Percentiles rank a stretch among this genome's conserved stretches.
phyloP scores from a whole-genome alignment of 1,140 invertebrate genomes.

The Eriocheir sinensis region DNA sequence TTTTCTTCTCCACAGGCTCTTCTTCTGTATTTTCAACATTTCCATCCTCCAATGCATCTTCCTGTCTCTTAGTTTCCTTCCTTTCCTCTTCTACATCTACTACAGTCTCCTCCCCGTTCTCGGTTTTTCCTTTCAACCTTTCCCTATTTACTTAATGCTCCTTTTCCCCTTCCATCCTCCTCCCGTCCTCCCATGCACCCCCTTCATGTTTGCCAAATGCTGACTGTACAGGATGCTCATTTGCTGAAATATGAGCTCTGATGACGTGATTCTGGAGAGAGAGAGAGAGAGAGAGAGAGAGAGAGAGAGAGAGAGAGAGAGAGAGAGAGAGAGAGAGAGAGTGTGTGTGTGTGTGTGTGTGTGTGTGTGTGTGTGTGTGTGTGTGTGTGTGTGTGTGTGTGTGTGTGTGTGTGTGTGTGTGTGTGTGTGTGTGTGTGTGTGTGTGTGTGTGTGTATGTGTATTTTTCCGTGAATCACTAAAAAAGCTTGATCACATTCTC shows the following conservation, averaged over 20 bases:
- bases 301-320: not conserved
- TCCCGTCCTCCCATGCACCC: not conserved
- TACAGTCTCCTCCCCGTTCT: too few species aligned
- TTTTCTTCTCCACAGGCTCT: too few species aligned
- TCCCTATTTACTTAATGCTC: not conserved
- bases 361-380: slow-evolving; percentile 35
- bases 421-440: slow-evolving; percentile 37
- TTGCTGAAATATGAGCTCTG: not conserved
- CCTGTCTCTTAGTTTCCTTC: too few species aligned
- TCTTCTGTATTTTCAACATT: too few species aligned
- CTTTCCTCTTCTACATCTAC: too few species aligned
- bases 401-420: slow-evolving; percentile 37
- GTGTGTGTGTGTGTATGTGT: slow-evolving; percentile 33
- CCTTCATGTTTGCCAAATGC: not conserved
- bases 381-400: slow-evolving; percentile 35
- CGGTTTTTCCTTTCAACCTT: not conserved
- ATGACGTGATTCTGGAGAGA: not conserved
- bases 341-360: slow-evolving; percentile 34
- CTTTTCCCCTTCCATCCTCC: too few species aligned
- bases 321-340: not conserved
- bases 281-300: not conserved
- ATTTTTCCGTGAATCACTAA: not conserved
- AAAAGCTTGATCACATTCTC: not conserved
- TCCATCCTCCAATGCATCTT: too few species aligned
- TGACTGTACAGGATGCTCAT: not conserved